phyloP scores from a whole-genome alignment of 2,888 invertebrate genomes.

The Leucophenga maculata region DNA sequence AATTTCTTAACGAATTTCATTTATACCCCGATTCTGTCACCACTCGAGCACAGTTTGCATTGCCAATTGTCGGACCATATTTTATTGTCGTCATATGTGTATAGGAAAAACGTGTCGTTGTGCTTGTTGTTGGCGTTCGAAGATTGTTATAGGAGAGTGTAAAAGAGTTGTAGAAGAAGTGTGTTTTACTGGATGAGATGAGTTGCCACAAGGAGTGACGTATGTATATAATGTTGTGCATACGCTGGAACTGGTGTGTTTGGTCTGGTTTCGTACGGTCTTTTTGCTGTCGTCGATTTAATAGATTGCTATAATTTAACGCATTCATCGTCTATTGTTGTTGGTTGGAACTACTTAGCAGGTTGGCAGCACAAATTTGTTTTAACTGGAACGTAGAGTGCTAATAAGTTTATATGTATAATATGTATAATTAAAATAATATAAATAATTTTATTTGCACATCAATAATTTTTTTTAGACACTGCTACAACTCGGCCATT shows the following conservation, averaged over 20 bases:
- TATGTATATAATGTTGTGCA: slow-evolving; percentile 5
- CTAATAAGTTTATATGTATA: too few relatives aligned
- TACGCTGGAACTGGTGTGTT: not conserved
- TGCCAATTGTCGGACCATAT: slow-evolving; percentile 15
- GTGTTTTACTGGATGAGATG: not conserved
- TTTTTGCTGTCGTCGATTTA: not conserved
- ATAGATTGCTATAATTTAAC: slow-evolving; percentile 22
- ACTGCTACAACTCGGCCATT: too few relatives aligned
- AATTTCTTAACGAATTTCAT: slow-evolving; percentile 11
- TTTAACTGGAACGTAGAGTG: too few relatives aligned
- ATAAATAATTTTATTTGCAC: too few relatives aligned
- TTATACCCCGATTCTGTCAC: not conserved
- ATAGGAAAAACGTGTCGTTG: not conserved
- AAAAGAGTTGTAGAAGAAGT: not conserved
- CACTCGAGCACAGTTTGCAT: not conserved
- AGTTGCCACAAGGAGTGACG: slow-evolving; percentile 7
- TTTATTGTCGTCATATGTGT: slow-evolving; percentile 20
- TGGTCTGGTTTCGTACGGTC: not conserved
- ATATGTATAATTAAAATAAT: too few relatives aligned
- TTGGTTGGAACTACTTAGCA: not conserved
- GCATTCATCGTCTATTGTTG: not conserved
- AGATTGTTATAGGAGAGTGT: not conserved
- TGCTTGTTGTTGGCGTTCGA: not conserved
- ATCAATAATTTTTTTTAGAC: too few relatives aligned
- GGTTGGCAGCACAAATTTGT: too few relatives aligned